A percentile compares a stretch with the other conserved stretches of the same genome.
Evolutionary conservation across 2,888 invertebrate genomes (phyloP).

Genomic region (Lepeophtheirus nordmannii): DNA sequence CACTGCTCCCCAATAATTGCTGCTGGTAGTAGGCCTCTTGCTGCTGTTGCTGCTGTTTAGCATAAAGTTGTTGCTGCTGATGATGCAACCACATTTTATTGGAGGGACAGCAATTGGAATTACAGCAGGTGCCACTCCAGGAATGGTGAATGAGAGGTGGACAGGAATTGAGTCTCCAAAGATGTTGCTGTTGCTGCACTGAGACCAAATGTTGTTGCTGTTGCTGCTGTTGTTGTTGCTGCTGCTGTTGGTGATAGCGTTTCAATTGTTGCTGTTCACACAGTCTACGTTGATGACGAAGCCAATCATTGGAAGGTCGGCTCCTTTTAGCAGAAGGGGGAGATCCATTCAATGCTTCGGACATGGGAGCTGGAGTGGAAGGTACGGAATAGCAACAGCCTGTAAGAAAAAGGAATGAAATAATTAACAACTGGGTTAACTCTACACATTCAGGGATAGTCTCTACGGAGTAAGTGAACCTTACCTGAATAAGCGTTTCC

Average conservation of each 20-base stretch:
- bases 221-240: not conserved
- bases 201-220: not conserved
- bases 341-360: too few species aligned
- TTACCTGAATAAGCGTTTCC: conserved; percentile 4
- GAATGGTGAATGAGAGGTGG: not conserved
- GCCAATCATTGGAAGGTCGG: too few species aligned
- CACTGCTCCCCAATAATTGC: not conserved
- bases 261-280: conserved; percentile 6
- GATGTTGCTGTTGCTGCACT: conserved; percentile 1
- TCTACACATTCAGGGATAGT: not conserved
- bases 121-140: not conserved
- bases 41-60: not conserved
- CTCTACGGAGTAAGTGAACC: not conserved
- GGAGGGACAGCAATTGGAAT: not conserved
- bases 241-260: too few species aligned
- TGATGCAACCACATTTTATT: not conserved
- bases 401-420: too few species aligned
- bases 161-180: not conserved
- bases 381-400: too few species aligned
- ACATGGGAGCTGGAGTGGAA: too few species aligned
- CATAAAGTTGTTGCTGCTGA: not conserved
- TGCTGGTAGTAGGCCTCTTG: not conserved
- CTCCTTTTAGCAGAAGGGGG: too few species aligned
- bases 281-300: too few species aligned
- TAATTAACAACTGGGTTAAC: too few species aligned